Base-by-base conservation (phyloP, 2,797 vertebrate species). In the Otolemur crassicaudatus region DNA sequence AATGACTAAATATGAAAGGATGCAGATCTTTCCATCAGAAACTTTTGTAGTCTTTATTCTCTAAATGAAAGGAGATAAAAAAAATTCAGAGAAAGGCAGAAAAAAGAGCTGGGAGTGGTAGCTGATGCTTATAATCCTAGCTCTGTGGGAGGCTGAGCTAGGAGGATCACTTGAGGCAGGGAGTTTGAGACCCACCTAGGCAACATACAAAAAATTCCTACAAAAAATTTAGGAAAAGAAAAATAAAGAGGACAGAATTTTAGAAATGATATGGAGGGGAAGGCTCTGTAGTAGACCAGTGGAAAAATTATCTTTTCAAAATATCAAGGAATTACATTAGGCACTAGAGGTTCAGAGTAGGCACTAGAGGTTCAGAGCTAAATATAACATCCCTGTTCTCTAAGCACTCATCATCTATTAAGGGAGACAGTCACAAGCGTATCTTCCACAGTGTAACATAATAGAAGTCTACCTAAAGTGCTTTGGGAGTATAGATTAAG, bases 301-400 rank as follows among this genome's bases (percentile, higher is more conserved):
- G n/a, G 58, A 91, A 92, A 23, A 86, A 81, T 81, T 86, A 70
- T 69, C 77, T 90, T 93, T 95, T 95, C 63, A 86, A 49, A 49
- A 49, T 11, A 49, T 49, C 46, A 49, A 49, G 14, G 22, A 65
- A 90, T 92, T 69, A 22, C 17, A 14, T 87, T 76, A 92, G 43
- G 86, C 37, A n/a, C 7, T 94, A 60, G 27, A 13, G 20, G 96
- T 70, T 87, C 22, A 79, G 46, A 79, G 37, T 76, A 92, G 43
- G 86, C 37, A n/a, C 7, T 94, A 60, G 27, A 13, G 20, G 96
- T 70, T 87, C 22, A 79, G 46, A 79, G 37, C 11, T 43, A 61
- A 72, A 61, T 83, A 49, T 29, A 23, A 61, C 72, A 20, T 9
- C 49, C 31, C 49, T 90, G 10, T 20, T 87, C 14, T 63, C 70